Evolutionary conservation across 2,113 vertebrate genomes (phyloP).

Genomic region (Melanotaenia duboulayi): DNA sequence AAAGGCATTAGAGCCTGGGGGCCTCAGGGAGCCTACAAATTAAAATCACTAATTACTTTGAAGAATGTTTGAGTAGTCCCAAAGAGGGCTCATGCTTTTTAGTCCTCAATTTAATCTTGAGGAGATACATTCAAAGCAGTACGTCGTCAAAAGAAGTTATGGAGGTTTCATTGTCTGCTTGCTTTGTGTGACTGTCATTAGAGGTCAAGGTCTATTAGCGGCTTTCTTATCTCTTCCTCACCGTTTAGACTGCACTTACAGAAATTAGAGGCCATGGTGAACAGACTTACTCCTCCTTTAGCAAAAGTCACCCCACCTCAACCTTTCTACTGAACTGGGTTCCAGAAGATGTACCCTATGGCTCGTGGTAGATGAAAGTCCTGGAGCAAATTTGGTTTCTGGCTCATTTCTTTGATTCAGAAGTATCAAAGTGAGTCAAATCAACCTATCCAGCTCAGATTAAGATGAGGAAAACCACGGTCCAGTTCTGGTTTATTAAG

Average conservation of each 20-base stretch:
- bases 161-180: constrained; percentile 45
- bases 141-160: constrained; percentile 33
- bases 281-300: constrained; percentile 17
- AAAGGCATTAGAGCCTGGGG: constrained; percentile 3
- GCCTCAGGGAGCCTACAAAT: constrained; percentile 25
- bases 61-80: constrained; percentile 15
- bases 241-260: constrained; percentile 62
- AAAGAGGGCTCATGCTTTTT: background rate
- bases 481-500: background rate
- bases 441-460: background rate
- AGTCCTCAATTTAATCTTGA: constrained; percentile 12
- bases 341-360: background rate
- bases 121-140: constrained; percentile 16
- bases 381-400: background rate
- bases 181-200: constrained; percentile 62
- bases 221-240: constrained; percentile 62
- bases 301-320: constrained; percentile 18
- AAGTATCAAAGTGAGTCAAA: background rate
- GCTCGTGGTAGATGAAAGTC: no score
- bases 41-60: constrained; percentile 43
- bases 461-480: background rate
- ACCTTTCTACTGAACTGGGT: constrained; percentile 16
- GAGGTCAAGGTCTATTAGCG: constrained; percentile 70
- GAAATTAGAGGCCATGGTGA: constrained; percentile 63
- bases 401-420: background rate